Evolutionary conservation across 2,888 invertebrate species (phyloP).

Genomic region (Suillia variegata): DNA sequence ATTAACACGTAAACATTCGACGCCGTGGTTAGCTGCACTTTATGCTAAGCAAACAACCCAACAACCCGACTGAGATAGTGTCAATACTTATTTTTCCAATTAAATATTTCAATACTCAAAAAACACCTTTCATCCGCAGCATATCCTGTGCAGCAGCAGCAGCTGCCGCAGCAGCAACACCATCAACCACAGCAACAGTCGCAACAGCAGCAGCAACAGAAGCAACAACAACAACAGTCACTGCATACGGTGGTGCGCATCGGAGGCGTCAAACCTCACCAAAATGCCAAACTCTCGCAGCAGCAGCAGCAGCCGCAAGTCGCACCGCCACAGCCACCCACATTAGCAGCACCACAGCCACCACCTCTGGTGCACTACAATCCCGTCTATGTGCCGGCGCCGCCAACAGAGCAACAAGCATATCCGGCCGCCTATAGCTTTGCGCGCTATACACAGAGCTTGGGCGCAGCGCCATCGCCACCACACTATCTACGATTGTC

Average conservation of each 20-base stretch:
- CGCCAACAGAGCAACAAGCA: constrained; percentile 36
- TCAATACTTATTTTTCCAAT: no score
- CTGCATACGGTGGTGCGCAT: constrained; percentile 20
- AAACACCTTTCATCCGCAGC: no score
- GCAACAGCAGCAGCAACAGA: constrained; percentile 19
- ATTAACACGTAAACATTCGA: no score
- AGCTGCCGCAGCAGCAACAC: constrained; percentile 28
- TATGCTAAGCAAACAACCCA: no score
- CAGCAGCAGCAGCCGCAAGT: constrained; percentile 28
- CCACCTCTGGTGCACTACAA: constrained; percentile 44
- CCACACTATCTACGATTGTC: constrained; percentile 11
- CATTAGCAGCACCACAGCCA: background rate
- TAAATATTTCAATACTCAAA: no score
- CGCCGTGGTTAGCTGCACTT: no score
- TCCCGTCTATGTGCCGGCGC: constrained; percentile 46
- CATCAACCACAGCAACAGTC: constrained; percentile 20
- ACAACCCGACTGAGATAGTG: no score
- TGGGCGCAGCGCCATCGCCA: constrained; percentile 21
- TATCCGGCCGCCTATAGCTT: constrained; percentile 39
- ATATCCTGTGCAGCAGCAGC: constrained; percentile 37
- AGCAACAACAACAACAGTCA: constrained; percentile 13
- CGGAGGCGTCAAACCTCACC: constrained; percentile 26
- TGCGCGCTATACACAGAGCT: constrained; percentile 31
- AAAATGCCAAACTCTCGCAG: constrained; percentile 20
- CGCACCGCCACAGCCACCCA: background rate